Base-by-base conservation (phyloP, 1,140 invertebrate genomes). In the Zaprionus camerounensis region DNA sequence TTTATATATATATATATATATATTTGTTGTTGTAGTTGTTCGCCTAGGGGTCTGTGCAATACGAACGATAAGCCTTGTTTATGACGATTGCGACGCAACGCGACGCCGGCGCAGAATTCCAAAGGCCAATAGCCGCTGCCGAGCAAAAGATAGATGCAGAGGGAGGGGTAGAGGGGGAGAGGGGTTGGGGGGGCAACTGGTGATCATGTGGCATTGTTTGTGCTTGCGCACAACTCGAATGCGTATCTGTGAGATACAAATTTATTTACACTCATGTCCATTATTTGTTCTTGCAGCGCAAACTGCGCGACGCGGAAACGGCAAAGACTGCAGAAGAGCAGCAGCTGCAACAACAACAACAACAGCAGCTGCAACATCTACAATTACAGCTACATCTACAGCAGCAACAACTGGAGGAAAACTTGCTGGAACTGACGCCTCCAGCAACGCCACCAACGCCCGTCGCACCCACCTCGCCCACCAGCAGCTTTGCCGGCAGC, bases 41-140 rank as follows among this genome's bases (percentile, higher is more conserved):
- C 12, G 26, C 17, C 41, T 80, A 51, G 76, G 63, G 56, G 58
- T 80, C 71, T 76, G 68, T 74, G 65, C 73, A 74, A 65, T 70
- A 38, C 24, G 31, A 34, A 76, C 80, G 83, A 87, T 87, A 87
- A 87, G 81, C 73, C 63, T 61, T 87, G 78, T 77, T 78, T 84
- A 85, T 75, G 76, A 77, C 84, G 76, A 83, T 64, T 22, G 68
- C 61, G 41, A 62, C 63, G 38, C 31, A 82, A 59, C 26, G 68
- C 55, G 44, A 63, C 55, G 41, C 22, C 55, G 58, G 36, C 71
- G 28, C 58, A 76, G 69, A 61, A 63, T 62, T 72, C 72, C 68
- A 87, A 68, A 84, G 83, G 83, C 83, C 83, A 88, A 88, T 87
- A 88, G 84, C 83, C 83, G 85, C 81, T 78, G 68, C 69, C 71